Base-by-base conservation (phyloP, 35 echinoderm and acorn worm species). In the Chiridota heheva region DNA sequence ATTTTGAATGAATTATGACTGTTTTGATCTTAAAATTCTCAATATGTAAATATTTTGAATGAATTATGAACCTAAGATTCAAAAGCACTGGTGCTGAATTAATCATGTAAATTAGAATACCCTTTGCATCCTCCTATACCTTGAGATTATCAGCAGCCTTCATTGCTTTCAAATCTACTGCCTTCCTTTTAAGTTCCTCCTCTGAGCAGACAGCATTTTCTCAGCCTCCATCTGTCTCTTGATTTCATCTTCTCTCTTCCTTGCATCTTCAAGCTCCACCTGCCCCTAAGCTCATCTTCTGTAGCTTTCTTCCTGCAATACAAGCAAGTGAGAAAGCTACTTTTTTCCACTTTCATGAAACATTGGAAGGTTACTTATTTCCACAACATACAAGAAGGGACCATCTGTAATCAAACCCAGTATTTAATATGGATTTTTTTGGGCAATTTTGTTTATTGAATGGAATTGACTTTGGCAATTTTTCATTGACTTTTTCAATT, bases 141-240 rank as follows among this genome's bases (percentile, higher is more conserved):
- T 82, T 89, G 12, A 96, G 55, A 33, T 85, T 64, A 43, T 83
- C 67, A 56, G 81, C 86, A 34, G 47, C 74, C 43, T 96, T 60
- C 10, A 36, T 57, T 40, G 76, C 82, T 42, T 69, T 69, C 36
- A 70, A 3, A 7, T 91, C 62, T n/a, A 55, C 45, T 7, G 28
- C 18, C 65, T 40, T 74, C 36, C 46, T 67, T 40, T 40, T 53
- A 53, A 77, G 58, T 56, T 81, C 77, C 49, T 63, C 27, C 34
- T 87, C 42, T 88, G 26, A 31, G 75, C 63, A 72, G 77, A 67
- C 27, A 88, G 61, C 18, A 67, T 55, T 40, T 61, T 86, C 81
- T 90, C 69, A 48, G 89, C 87, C 25, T 86, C 87, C 36, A 78
- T 84, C 44, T 76, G 66, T 44, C 42, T 89, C 15, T 38, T 85